Evolutionary conservation across 2,888 invertebrate genomes (phyloP), one percentile per base, ranked within the genome.

Genomic region (Catocala nupta): DNA sequence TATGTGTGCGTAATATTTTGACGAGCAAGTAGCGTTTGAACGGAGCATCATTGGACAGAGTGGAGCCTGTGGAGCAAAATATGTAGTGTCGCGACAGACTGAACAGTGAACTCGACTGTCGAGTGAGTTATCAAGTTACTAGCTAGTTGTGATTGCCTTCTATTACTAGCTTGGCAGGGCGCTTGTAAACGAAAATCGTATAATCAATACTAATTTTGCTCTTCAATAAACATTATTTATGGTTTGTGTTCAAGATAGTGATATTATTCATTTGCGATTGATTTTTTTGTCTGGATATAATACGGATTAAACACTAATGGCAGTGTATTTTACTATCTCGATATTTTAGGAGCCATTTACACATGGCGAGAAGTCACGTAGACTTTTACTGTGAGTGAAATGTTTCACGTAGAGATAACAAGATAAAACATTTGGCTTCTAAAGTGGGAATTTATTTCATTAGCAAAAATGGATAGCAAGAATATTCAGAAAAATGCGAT

Each of bases 331-430:
- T 65, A 71, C 73, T 78, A 73, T 68, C 74, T 64, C 64, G 59
- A 65, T 48, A 72, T 72, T 59, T 81, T 85, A 90, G 92, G 87
- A 89, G 94, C 94, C 94, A 94, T 94, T 94, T 90, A 92, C 90
- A 90, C 90, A 90, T 89, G 91, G 90, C 89, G 87, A 89, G 82
- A 88, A 92, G 94, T 94, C 94, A 94, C 94, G 94, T 94, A 94
- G 86, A 81, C 89, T 86, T 83, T 81, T 79, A 69, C 63, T 54
- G 59, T 65, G 63, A 67, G 59, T 79, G 72, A 82, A 75, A 74
- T 78, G 71, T 63, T 68, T 75, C 62, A 70, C 66, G 70, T 78
- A 71, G 59, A 70, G 59, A 67, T 77, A 75, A 55, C 63, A 69
- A 63, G 58, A 57, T 72, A 54, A 54, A 63, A 59, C 68, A 72